Conservation (phyloP, 2,797 vertebrate genomes). For the Paguma larvata region DNA sequence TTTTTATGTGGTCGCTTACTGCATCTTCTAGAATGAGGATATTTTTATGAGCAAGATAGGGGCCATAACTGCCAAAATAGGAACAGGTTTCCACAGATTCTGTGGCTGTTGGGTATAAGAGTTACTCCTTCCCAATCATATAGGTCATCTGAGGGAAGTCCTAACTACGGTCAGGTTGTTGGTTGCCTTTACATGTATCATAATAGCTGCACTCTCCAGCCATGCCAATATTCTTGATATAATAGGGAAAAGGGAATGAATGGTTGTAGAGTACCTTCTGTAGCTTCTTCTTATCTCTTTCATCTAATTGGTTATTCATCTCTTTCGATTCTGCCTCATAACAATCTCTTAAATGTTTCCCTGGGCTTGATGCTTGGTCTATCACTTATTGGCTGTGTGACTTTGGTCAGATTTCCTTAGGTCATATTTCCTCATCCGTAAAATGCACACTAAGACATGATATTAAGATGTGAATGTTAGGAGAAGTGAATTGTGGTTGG, state of each 20-base stretch:
- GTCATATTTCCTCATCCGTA: neutral
- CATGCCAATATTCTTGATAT: neutral
- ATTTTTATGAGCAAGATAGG: neutral
- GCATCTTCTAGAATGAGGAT: conserved; percentile 29
- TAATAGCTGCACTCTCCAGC: neutral
- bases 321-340: neutral
- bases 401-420: conserved; percentile 23
- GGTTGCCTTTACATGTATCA: neutral
- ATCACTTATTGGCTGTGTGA: neutral
- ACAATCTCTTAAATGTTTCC: neutral
- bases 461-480: neutral
- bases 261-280: neutral
- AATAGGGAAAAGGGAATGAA: neutral
- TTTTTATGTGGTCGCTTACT: neutral
- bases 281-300: neutral
- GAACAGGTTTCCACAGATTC: neutral
- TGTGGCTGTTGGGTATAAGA: neutral
- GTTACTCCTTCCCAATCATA: neutral
- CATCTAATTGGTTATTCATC: neutral
- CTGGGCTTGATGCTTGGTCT: neutral
- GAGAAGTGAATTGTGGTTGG: neutral
- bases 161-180: neutral
- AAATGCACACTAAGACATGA: neutral
- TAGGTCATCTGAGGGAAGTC: neutral
- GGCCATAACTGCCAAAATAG: neutral